Evolutionary conservation across 2,888 invertebrate genomes (phyloP), one percentile per base, ranked within the genome.

Genomic region (Pristionchus mayeri): DNA sequence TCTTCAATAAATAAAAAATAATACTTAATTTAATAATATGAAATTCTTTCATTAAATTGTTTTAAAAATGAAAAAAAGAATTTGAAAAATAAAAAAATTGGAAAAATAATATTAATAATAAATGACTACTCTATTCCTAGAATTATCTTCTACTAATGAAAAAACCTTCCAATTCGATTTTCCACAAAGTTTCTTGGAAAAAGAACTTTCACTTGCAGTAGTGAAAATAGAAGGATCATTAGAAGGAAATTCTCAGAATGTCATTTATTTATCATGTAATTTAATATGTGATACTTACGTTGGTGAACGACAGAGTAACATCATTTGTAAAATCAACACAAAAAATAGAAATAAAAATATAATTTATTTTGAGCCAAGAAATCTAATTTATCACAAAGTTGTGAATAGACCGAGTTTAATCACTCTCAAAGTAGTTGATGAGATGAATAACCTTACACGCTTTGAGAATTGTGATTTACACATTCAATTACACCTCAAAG

Each of bases 151-250:
- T n/a, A n/a, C n/a, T 34, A 85, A 71, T 71, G 85, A 85, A 44
- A 80, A 84, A 57, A 85, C 85, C 21, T 85, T 85, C 71, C 82
- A 85, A 84, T 85, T 85, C 67, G 67, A 83, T 83, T 67, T 71
- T 57, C 84, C 84, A 75, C 67, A 71, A 76, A 16, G 18, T 40
- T 34, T 57, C 24, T 40, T 34, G 71, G 63, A 48, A 27, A 57
- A 84, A 40, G 54, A 30, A 21, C 24, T 40, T 85, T 67, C 67
- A 24, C 60, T 85, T 85, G 82, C 81, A 84, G 85, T 85, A 82
- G 85, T 85, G 50, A 85, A 82, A 82, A 63, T 85, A 57, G 82
- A 85, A 84, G 85, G 85, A 67, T 13, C 24, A n/a, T 83, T 85
- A 63, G 85, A 83, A 79, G 44, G 80, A 52, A 34, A 4, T 3